These are phyloP conservation scores for Cryptocephalus moraei DNA, from an alignment of 2,888 invertebrate species.

Conservation along the genomic window DNA sequence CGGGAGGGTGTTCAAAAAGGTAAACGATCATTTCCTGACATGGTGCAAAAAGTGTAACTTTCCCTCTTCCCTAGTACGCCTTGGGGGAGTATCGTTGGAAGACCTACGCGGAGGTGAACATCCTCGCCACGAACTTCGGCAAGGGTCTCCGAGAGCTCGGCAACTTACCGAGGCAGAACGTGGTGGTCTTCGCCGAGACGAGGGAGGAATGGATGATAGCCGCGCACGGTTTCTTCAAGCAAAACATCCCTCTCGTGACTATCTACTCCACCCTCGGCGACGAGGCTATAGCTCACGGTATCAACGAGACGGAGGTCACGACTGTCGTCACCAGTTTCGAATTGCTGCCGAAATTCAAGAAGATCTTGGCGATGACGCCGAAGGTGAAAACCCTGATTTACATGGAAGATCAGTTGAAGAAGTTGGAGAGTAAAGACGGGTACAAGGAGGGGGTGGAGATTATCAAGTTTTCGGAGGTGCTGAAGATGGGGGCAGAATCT, in stretches of 20 bases:
- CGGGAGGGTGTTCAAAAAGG: conserved; percentile 93
- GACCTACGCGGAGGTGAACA: conserved; percentile 67
- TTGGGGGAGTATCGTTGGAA: conserved; percentile 92
- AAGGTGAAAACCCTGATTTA: conserved; percentile 69
- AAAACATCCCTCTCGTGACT: conserved; percentile 91
- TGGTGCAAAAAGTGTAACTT: neutral
- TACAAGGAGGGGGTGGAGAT: conserved; percentile 65
- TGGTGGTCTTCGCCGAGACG: conserved; percentile 95
- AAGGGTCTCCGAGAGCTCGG: conserved; percentile 77
- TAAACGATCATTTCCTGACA: conserved; percentile 24
- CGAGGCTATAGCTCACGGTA: conserved; percentile 92
- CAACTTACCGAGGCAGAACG: conserved; percentile 57
- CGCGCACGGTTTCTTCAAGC: conserved; percentile 92
- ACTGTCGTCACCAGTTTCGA: conserved; percentile 90
- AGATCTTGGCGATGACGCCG: conserved; percentile 62
- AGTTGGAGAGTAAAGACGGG: conserved; percentile 53
- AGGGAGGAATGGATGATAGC: conserved; percentile 97
- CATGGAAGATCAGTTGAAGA: conserved; percentile 79
- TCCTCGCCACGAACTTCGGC: conserved; percentile 68
- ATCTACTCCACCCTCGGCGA: conserved; percentile 93
- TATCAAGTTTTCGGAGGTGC: conserved; percentile 62
- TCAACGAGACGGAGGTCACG: conserved; percentile 92
- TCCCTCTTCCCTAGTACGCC: conserved; percentile 54
- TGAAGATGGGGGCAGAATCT: conserved; percentile 42
- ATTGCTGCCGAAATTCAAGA: conserved; percentile 81